phyloP scores from a whole-genome alignment of 1,140 invertebrate species.

The Kradibia gibbosae region DNA sequence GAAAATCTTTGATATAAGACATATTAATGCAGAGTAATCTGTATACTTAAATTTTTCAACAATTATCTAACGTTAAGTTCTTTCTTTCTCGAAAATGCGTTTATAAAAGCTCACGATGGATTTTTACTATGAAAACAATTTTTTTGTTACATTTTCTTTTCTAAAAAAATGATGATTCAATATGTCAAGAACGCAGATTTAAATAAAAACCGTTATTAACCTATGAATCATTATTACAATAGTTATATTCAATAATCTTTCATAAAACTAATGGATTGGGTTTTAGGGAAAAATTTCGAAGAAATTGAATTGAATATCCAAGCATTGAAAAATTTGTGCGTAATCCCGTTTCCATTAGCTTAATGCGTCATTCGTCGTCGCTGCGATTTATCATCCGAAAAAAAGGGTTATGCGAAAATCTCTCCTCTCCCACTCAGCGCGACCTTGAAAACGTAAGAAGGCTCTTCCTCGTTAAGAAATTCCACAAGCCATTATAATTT shows the following conservation, averaged over 20 bases:
- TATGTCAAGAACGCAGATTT: neutral
- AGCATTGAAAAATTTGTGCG: neutral
- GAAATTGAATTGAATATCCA: neutral
- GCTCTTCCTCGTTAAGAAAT: slow-evolving; percentile 37
- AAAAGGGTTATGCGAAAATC: slow-evolving; percentile 26
- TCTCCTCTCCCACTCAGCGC: slow-evolving; percentile 8
- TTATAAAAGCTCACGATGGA: too few species aligned
- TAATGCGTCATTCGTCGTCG: neutral
- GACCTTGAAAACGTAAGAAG: slow-evolving; percentile 30
- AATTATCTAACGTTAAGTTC: too few species aligned
- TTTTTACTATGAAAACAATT: too few species aligned
- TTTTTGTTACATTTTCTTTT: too few species aligned
- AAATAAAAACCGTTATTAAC: neutral
- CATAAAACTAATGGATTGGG: neutral
- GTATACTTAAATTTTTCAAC: too few species aligned
- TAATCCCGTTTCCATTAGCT: neutral
- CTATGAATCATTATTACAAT: neutral
- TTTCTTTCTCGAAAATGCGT: too few species aligned
- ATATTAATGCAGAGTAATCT: too few species aligned
- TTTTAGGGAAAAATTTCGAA: neutral
- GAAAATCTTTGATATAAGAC: too few species aligned
- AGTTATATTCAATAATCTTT: neutral
- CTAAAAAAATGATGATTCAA: too few species aligned
- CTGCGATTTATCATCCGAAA: neutral
- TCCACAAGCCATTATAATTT: slow-evolving; percentile 28